Evolutionary conservation across 2,888 invertebrate species (phyloP).

Genomic region (Sarcophaga carnaria): DNA sequence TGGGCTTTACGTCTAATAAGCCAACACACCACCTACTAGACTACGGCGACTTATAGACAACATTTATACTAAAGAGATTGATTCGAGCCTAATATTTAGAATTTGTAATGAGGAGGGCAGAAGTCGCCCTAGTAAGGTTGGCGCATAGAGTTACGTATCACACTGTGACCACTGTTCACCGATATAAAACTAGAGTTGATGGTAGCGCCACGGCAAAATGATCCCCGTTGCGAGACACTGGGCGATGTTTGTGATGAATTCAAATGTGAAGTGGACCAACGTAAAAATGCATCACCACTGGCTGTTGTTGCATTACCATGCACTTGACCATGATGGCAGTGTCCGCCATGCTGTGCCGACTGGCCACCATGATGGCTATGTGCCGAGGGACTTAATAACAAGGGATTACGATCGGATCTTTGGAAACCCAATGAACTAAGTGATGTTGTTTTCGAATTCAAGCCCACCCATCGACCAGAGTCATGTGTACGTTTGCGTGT

Average conservation of each 20-base stretch:
- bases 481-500: conserved; percentile 90
- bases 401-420: conserved; percentile 81
- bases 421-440: conserved; percentile 88
- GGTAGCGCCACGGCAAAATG: conserved; percentile 85
- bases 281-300: conserved; percentile 77
- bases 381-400: conserved; percentile 81
- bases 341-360: conserved; percentile 66
- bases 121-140: conserved; percentile 86
- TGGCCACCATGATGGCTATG: conserved; percentile 82
- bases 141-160: conserved; percentile 85
- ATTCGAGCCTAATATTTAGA: too few relatives aligned
- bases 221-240: conserved; percentile 88
- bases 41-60: too few relatives aligned
- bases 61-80: too few relatives aligned
- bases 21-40: too few relatives aligned
- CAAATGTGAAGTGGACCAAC: conserved; percentile 89
- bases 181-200: conserved; percentile 83
- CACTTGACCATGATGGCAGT: conserved; percentile 60
- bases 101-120: too few relatives aligned
- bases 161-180: conserved; percentile 86
- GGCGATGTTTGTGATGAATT: conserved; percentile 89
- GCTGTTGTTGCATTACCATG: conserved; percentile 56
- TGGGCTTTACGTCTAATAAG: too few relatives aligned
- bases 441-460: conserved; percentile 93
- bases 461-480: conserved; percentile 85